These are phyloP conservation scores for Dipodomys merriami DNA, from an alignment of 2,113 vertebrate species.

Conservation along the genomic window DNA sequence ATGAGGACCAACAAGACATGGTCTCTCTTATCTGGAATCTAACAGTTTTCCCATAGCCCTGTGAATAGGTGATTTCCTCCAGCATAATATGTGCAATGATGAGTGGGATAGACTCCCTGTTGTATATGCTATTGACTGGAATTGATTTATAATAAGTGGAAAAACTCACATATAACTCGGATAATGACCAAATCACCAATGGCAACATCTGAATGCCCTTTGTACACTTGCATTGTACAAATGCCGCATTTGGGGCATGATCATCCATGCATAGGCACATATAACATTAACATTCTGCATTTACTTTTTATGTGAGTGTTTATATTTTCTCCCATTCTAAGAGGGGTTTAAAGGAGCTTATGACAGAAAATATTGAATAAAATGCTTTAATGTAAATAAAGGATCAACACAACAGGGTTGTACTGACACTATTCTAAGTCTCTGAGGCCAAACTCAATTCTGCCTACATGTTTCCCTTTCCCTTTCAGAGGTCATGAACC, in stretches of 20 bases:
- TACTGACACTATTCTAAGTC: background rate
- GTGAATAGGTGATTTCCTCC: background rate
- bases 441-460: background rate
- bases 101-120: background rate
- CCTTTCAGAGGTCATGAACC: background rate
- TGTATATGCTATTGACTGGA: background rate
- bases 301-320: background rate
- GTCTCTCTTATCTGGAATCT: background rate
- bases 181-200: background rate
- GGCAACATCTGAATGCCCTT: background rate
- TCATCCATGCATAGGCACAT: background rate
- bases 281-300: background rate
- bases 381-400: background rate
- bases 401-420: background rate
- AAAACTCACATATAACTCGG: background rate
- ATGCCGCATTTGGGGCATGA: background rate
- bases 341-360: constrained; percentile 7
- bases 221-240: background rate
- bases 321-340: background rate
- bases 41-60: background rate
- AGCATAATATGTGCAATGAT: background rate
- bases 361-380: background rate
- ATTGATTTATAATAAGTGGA: background rate
- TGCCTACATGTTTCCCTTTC: background rate
- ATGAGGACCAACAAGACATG: background rate